Evolutionary conservation across 2,888 invertebrate genomes (phyloP), one percentile per base, ranked within the genome.

Genomic region (Drosophila eohydei): DNA sequence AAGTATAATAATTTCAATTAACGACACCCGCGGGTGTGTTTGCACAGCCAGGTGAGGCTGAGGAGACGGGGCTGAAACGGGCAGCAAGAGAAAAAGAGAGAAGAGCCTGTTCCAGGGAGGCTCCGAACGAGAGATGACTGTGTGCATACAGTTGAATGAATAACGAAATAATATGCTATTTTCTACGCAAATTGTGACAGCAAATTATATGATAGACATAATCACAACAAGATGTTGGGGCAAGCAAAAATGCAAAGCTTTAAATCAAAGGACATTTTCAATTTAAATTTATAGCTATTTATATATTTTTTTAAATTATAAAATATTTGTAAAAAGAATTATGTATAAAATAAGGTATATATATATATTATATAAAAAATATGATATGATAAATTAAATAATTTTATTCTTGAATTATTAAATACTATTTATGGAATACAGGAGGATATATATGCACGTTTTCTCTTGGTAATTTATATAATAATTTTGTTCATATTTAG

Each of bases 1-100:
- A 86, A 85, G 86, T 86, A 88, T 88, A 86, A 86, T 86, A 86
- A 86, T 86, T 86, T 86, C 86, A 86, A 86, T 86, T 86, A 86
- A 86, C 86, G 88, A 86, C 88, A 85, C 86, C 86, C 88, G 66
- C 83, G 86, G 82, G 88, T 88, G 83, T 87, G 77, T 88, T 83
- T 83, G 76, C 51, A 51, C 50, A 26, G 46, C 16, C 46, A 58
- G 58, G 58, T 58, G 58, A 28, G 41, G 41, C 43, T 44, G 7
- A 32, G 40, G 36, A 11, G 14, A 3, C n/a, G 2, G 52, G 21
- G 36, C 3, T 6, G 38, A 21, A 16, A 11, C n/a, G 41, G 21
- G 41, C 21, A 38, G 16, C 6, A 3, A 28, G n/a, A 28, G 38
- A 9, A 16, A 16, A 16, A 30, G 54, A 4, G 11, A 21, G 11